Percentiles rank a stretch among this genome's conserved stretches.
Evolutionary conservation across 2,797 vertebrate genomes (phyloP).

Genomic region (Varecia variegata): DNA sequence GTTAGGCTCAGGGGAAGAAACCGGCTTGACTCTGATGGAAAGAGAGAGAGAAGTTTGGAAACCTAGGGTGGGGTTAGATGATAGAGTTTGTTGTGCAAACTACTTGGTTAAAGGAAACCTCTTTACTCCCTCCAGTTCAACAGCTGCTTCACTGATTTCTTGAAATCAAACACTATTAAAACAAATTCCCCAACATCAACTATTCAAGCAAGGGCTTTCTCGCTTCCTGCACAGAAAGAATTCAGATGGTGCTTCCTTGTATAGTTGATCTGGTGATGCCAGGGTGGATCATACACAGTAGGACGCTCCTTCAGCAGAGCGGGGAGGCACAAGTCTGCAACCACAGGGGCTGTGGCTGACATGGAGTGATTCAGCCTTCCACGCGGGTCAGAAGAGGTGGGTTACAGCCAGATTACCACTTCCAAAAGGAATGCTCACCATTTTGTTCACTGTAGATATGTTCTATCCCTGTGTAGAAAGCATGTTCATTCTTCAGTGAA

Average conservation of each 20-base stretch:
- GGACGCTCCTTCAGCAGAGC: not conserved
- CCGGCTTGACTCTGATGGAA: not conserved
- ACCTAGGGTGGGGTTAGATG: not conserved
- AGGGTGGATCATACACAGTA: not conserved
- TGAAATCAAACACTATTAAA: not conserved
- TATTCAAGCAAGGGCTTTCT: not conserved
- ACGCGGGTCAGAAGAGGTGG: not conserved
- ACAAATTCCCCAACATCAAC: not conserved
- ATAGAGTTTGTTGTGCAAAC: conserved; percentile 9
- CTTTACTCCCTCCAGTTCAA: not conserved
- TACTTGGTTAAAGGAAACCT: not conserved
- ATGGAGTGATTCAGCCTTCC: not conserved
- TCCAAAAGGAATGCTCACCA: not conserved
- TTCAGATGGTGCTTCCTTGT: not conserved
- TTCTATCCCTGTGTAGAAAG: not conserved
- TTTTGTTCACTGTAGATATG: not conserved
- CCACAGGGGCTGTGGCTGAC: not conserved
- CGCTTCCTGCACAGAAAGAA: not conserved
- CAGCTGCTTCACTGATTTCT: conserved; percentile 4
- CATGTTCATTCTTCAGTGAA: not conserved
- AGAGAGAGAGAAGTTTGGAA: not conserved
- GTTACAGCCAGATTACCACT: not conserved
- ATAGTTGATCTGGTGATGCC: not conserved
- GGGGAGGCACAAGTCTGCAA: not conserved
- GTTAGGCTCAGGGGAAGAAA: not conserved